Evolutionary conservation across 2,113 vertebrate species (phyloP).

Genomic region (Isurus oxyrinchus): DNA sequence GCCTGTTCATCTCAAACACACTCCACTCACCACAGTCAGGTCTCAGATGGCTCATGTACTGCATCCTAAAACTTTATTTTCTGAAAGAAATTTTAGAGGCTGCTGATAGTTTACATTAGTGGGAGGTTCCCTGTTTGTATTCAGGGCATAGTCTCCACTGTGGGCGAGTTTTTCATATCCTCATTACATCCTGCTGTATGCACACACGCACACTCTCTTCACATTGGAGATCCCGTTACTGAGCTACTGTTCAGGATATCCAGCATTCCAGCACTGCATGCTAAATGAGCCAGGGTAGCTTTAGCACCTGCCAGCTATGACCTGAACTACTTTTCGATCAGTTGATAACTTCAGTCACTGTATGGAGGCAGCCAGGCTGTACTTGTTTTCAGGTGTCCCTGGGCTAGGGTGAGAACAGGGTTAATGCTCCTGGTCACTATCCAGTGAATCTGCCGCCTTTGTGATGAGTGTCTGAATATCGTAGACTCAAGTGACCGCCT

Average conservation of each 20-base stretch:
- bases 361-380: not conserved
- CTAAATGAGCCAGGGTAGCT: not conserved
- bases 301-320: not conserved
- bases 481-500: not conserved
- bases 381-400: not conserved
- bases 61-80: not conserved
- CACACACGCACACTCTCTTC: not conserved
- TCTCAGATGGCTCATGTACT: not conserved
- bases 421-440: not conserved
- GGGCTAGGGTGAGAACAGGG: not conserved
- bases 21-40: not conserved
- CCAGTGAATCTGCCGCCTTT: not conserved
- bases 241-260: conserved; percentile 14
- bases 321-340: not conserved
- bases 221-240: not conserved
- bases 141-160: not conserved
- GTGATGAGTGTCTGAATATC: not conserved
- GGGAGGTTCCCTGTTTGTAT: not conserved
- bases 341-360: not conserved
- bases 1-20: not conserved
- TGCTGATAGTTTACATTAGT: not conserved
- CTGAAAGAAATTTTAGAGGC: not conserved
- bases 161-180: too few relatives aligned
- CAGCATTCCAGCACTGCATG: not conserved
- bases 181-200: not conserved